Evolutionary conservation across 2,888 invertebrate species (phyloP).

Genomic region (Drosophila pseudotalamancana): DNA sequence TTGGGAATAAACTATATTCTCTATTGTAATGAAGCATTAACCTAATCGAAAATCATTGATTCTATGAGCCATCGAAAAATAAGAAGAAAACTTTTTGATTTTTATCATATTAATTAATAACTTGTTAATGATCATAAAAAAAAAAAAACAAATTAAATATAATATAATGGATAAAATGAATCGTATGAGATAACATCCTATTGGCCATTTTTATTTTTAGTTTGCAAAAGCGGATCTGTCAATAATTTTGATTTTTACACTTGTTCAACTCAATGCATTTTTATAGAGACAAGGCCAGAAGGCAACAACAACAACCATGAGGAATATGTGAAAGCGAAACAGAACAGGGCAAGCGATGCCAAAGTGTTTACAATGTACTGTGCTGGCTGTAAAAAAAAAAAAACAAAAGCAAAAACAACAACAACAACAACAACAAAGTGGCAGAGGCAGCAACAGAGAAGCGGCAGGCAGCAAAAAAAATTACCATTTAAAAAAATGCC

Average conservation of each 20-base stretch:
- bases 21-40: too few species aligned
- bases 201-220: constrained; percentile 21
- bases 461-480: constrained; percentile 42
- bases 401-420: too few species aligned
- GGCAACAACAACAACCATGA: constrained; percentile 28
- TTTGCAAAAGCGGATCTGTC: constrained; percentile 53
- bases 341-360: constrained; percentile 13
- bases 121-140: too few species aligned
- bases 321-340: constrained; percentile 17
- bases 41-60: too few species aligned
- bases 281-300: constrained; percentile 47
- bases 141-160: too few species aligned
- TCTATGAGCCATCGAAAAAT: too few species aligned
- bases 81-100: too few species aligned
- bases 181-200: background rate
- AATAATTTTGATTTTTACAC: constrained; percentile 70
- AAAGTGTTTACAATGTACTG: constrained; percentile 57
- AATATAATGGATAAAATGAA: too few species aligned
- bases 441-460: background rate
- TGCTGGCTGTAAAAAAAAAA: constrained; percentile 46
- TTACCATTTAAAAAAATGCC: constrained; percentile 62
- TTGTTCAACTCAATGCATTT: constrained; percentile 67
- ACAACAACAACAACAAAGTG: constrained; percentile 13
- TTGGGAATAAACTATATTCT: too few species aligned
- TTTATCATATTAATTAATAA: too few species aligned